phyloP scores from a whole-genome alignment of 2,888 invertebrate genomes.

The Dicycla oo region DNA sequence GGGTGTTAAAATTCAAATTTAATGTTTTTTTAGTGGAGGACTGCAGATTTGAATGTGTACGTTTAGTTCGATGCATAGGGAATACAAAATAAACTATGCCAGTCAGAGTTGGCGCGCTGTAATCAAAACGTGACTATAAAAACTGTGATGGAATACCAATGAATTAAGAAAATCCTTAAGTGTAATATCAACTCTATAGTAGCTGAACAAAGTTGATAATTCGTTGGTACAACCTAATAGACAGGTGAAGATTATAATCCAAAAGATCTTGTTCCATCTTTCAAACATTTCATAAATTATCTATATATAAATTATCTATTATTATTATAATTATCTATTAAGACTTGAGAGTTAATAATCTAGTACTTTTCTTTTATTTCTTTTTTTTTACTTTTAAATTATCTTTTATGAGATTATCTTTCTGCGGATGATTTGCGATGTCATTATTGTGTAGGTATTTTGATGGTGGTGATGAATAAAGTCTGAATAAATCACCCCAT shows the following conservation, averaged over 20 bases:
- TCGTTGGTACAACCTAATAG: constrained; percentile 2
- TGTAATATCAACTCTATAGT: constrained; percentile 29
- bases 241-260: constrained; percentile 46
- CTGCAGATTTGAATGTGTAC: constrained; percentile 61
- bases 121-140: constrained; percentile 76
- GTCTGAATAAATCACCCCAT: neutral
- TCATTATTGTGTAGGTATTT: neutral
- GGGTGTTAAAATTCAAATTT: constrained; percentile 45
- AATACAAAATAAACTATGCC: constrained; percentile 73
- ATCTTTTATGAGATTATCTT: constrained; percentile 5
- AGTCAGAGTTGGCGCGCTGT: constrained; percentile 56
- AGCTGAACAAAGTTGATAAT: neutral
- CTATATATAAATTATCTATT: constrained; percentile 5
- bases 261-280: constrained; percentile 52
- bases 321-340: too few species aligned
- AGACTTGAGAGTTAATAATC: constrained; percentile 37
- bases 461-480: neutral
- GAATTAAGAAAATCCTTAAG: constrained; percentile 59
- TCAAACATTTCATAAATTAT: constrained; percentile 20
- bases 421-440: constrained; percentile 10
- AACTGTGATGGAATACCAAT: constrained; percentile 75
- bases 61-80: constrained; percentile 72
- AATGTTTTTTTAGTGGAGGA: constrained; percentile 16
- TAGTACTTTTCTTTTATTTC: constrained; percentile 11
- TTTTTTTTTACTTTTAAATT: neutral